phyloP scores from a whole-genome alignment of 2,113 vertebrate species.

The Sapayoa aenigma region DNA sequence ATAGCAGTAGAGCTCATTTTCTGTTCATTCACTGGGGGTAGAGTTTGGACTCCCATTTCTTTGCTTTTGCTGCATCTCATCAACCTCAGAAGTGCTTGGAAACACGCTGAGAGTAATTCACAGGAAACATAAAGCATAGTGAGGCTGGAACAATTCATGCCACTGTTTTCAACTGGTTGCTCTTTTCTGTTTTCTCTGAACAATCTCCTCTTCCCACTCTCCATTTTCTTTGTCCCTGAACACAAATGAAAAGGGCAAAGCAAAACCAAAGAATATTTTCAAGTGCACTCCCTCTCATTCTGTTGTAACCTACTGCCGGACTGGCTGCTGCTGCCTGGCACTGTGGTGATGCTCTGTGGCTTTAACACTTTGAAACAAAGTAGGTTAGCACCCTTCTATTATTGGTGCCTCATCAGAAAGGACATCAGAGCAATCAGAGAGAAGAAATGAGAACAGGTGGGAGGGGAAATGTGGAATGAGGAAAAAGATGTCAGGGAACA shows the following conservation, averaged over 20 bases:
- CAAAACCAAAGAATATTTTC: not conserved
- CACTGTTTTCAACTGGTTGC: not conserved
- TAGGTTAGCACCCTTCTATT: not conserved
- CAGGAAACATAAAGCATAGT: fast-evolving
- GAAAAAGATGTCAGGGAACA: not conserved
- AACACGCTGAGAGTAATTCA: not conserved
- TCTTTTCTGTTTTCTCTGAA: not conserved
- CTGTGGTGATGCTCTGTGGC: fast-evolving
- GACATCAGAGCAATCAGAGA: not conserved
- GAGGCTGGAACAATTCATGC: not conserved
- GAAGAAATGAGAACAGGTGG: not conserved
- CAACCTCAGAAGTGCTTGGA: not conserved
- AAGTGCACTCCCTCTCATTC: not conserved
- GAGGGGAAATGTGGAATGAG: not conserved
- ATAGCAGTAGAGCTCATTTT: not conserved
- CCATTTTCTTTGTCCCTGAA: not conserved
- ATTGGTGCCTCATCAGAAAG: not conserved
- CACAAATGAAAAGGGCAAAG: not conserved
- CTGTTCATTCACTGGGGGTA: not conserved
- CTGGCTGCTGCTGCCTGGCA: not conserved
- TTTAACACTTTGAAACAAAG: not conserved
- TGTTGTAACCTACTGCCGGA: not conserved
- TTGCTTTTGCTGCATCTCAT: fast-evolving
- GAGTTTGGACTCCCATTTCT: not conserved
- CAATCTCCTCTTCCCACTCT: not conserved